phyloP scores from a whole-genome alignment of 2,113 vertebrate species.

The Meles meles region DNA sequence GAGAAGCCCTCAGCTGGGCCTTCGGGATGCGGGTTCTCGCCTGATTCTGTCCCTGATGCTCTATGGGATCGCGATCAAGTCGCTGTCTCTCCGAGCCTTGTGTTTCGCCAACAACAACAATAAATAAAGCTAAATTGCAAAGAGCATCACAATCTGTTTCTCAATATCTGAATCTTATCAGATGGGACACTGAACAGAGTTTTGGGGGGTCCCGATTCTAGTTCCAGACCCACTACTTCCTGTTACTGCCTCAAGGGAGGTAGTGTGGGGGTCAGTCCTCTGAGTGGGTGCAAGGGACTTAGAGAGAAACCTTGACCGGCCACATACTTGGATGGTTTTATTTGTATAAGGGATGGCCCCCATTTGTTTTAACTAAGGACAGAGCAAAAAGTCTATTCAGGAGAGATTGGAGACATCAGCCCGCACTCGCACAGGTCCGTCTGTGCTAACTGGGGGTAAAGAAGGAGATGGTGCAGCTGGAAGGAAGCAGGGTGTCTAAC shows the following conservation, averaged over 20 bases:
- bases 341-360: background rate
- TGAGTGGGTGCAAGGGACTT: background rate
- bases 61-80: background rate
- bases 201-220: background rate
- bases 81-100: background rate
- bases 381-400: background rate
- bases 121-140: background rate
- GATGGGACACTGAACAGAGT: background rate
- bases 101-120: background rate
- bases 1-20: background rate
- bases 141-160: background rate
- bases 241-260: background rate
- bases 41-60: background rate
- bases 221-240: background rate
- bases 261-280: rapidly evolving
- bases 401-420: background rate
- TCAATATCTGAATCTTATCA: background rate
- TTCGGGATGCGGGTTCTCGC: background rate
- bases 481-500: background rate
- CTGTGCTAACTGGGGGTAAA: background rate
- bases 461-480: background rate
- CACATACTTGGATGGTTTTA: background rate
- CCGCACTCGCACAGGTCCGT: background rate
- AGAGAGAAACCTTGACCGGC: background rate
- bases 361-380: background rate